Evolutionary conservation across 2,113 vertebrate species (phyloP).

Genomic region (Progne subis): DNA sequence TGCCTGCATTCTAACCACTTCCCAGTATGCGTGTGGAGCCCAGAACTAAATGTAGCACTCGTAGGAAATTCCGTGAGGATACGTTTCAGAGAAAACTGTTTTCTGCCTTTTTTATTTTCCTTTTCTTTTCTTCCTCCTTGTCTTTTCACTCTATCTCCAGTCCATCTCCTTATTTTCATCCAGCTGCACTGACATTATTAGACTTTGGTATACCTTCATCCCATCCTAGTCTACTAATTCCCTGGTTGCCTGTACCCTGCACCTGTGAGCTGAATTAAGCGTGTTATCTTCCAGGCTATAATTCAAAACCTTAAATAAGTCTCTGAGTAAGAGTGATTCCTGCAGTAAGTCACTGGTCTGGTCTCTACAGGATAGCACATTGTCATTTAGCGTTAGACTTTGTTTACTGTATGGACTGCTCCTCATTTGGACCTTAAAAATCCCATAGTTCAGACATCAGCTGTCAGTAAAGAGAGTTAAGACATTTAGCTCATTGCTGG

Average conservation of each 20-base stretch:
- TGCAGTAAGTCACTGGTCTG: background rate
- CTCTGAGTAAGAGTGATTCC: background rate
- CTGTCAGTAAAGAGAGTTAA: slow-evolving; percentile 6
- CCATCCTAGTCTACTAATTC: background rate
- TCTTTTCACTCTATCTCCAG: background rate
- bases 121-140: background rate
- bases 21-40: background rate
- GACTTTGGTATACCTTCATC: background rate
- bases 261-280: background rate
- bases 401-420: background rate
- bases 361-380: background rate
- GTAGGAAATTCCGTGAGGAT: background rate
- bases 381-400: background rate
- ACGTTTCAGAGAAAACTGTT: background rate
- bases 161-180: background rate
- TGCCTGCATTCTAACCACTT: background rate
- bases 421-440: background rate
- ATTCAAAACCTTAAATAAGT: background rate
- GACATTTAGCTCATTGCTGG: slow-evolving; percentile 4
- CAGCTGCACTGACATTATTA: background rate
- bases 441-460: background rate
- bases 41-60: background rate
- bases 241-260: background rate
- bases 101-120: background rate
- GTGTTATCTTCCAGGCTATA: background rate